phyloP scores from a whole-genome alignment of 2,113 vertebrate species.

The Xiphophorus hellerii region DNA sequence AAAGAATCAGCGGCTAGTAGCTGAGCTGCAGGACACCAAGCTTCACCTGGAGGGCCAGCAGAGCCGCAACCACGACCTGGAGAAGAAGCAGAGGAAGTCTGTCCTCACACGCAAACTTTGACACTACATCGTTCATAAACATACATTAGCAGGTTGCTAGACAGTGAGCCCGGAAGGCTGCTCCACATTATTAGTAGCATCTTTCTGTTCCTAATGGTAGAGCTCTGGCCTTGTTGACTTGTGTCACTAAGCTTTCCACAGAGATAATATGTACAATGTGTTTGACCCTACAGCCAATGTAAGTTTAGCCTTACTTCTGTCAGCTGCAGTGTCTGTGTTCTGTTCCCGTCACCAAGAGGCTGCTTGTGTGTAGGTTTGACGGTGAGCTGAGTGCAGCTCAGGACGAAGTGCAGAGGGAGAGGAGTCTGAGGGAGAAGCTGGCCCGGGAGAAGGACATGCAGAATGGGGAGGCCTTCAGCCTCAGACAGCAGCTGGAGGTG shows the following conservation, averaged over 20 bases:
- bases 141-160: too few species aligned
- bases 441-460: constrained; percentile 90
- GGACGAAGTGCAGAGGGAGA: constrained; percentile 90
- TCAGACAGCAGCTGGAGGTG: constrained; percentile 94
- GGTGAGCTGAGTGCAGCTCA: constrained; percentile 89
- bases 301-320: not conserved
- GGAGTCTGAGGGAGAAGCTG: constrained; percentile 88
- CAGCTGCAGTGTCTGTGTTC: constrained; percentile 4
- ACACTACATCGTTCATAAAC: not conserved
- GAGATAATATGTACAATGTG: too few species aligned
- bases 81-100: constrained; percentile 98
- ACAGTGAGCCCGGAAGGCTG: too few species aligned
- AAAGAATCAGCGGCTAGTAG: constrained; percentile 90
- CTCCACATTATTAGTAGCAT: too few species aligned
- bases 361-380: constrained; percentile 86
- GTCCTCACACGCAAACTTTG: constrained; percentile 31
- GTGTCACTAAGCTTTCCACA: too few species aligned
- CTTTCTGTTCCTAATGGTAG: too few species aligned
- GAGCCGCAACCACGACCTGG: constrained; percentile 94
- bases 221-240: too few species aligned
- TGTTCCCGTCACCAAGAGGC: constrained; percentile 5
- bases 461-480: constrained; percentile 88
- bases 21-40: constrained; percentile 96
- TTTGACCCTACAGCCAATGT: not conserved
- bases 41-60: constrained; percentile 97